Percentiles rank a stretch among this genome's conserved stretches.
Conservation (phyloP, 2,113 vertebrate genomes). For the Ahaetulla prasina region DNA sequence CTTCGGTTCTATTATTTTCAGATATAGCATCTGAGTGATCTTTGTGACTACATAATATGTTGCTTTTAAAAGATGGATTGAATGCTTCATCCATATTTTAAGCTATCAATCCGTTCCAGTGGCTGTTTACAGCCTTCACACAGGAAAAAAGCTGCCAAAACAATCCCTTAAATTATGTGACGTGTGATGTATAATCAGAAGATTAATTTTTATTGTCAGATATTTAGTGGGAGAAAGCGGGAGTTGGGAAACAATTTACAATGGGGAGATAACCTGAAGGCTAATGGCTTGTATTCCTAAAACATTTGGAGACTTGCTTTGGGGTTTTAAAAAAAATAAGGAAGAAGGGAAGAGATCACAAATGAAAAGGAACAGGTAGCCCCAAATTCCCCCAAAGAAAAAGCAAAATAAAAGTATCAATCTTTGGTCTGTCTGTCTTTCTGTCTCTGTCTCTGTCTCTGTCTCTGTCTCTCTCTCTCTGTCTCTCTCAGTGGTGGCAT, state of each 20-base stretch:
- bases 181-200: conserved; percentile 39
- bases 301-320: neutral
- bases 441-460: too few species aligned
- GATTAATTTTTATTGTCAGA: neutral
- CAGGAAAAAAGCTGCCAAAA: conserved; percentile 21
- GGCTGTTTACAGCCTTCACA: conserved; percentile 14
- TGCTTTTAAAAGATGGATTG: conserved; percentile 31
- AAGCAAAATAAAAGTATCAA: neutral
- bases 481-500: too few species aligned
- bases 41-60: conserved; percentile 3
- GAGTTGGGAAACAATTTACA: neutral
- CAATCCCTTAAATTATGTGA: conserved; percentile 13
- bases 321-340: neutral
- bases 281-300: neutral
- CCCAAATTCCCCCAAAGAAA: neutral
- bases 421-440: neutral
- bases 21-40: neutral
- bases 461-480: too few species aligned
- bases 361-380: neutral
- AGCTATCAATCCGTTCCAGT: conserved; percentile 23
- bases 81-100: conserved; percentile 29
- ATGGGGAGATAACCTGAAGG: neutral
- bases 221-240: neutral
- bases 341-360: neutral
- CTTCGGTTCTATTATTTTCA: neutral